Percentiles rank a stretch among this genome's conserved stretches.
Evolutionary conservation across 1,140 invertebrate species (phyloP).

Genomic region (Papilio xuthus): DNA sequence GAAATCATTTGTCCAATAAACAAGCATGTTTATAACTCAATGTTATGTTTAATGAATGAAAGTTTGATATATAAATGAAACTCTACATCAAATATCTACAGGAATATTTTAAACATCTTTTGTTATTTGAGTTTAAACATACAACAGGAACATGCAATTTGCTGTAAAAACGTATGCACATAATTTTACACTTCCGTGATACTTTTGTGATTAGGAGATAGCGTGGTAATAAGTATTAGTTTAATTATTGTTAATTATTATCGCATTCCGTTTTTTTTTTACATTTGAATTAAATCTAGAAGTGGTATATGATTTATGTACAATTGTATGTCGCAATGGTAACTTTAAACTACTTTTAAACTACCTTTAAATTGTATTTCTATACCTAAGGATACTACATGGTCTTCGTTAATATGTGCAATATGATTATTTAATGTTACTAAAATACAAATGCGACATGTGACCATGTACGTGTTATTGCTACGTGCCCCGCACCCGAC

Average conservation of each 20-base stretch:
- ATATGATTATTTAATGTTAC: neutral
- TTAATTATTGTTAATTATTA: neutral
- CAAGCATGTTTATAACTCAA: no score
- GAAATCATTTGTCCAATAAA: no score
- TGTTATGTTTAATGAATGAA: no score
- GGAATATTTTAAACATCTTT: no score
- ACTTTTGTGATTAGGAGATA: neutral
- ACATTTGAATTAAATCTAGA: neutral
- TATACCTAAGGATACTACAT: neutral
- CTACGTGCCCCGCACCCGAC: neutral
- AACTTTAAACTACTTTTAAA: neutral
- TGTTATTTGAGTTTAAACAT: no score
- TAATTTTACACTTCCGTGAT: slow-evolving; percentile 1
- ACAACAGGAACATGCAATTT: neutral
- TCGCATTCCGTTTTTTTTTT: neutral
- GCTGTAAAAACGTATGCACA: neutral
- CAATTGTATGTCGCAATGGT: neutral
- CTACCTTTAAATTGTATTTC: neutral
- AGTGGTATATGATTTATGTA: neutral
- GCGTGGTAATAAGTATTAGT: neutral
- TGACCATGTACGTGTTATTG: neutral
- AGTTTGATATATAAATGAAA: no score
- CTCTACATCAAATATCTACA: no score
- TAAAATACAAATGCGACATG: neutral
- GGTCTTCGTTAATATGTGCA: neutral